These are phyloP conservation scores for Chondrilla cf. caribensis DNA, from an alignment of 37 sponge, comb jelly and placozoan genomes.

Conservation along the genomic window DNA sequence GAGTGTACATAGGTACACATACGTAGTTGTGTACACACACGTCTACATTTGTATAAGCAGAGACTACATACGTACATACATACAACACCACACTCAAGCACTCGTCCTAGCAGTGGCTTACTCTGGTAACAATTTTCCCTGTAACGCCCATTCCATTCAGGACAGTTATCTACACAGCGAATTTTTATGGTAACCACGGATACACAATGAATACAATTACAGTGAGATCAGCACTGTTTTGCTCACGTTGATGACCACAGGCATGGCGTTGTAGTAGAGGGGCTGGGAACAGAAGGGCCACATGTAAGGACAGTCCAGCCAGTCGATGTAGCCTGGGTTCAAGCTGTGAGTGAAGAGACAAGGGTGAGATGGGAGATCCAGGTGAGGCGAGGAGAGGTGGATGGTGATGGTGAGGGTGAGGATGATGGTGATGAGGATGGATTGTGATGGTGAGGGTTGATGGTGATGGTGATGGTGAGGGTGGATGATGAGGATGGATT, in stretches of 20 bases:
- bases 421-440: neutral
- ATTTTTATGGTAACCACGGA: neutral
- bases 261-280: conserved; percentile 86
- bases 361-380: neutral
- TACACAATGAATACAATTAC: too few relatives aligned
- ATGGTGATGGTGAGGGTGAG: neutral
- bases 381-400: too few relatives aligned
- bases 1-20: too few relatives aligned
- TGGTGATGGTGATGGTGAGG: too few relatives aligned
- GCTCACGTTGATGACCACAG: conserved; percentile 92
- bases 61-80: neutral
- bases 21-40: neutral
- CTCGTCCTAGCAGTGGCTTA: too few relatives aligned
- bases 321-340: conserved; percentile 89
- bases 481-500: too few relatives aligned
- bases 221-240: too few relatives aligned
- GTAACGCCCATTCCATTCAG: conserved; percentile 98
- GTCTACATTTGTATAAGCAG: neutral
- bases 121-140: conserved; percentile 74
- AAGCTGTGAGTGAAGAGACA: conserved; percentile 35
- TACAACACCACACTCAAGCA: neutral
- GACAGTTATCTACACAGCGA: conserved; percentile 75
- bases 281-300: conserved; percentile 99
- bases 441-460: too few relatives aligned
- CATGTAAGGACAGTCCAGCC: conserved; percentile 98